Base-by-base conservation (phyloP, 2,113 vertebrate species). In the Semicossyphus pulcher region DNA sequence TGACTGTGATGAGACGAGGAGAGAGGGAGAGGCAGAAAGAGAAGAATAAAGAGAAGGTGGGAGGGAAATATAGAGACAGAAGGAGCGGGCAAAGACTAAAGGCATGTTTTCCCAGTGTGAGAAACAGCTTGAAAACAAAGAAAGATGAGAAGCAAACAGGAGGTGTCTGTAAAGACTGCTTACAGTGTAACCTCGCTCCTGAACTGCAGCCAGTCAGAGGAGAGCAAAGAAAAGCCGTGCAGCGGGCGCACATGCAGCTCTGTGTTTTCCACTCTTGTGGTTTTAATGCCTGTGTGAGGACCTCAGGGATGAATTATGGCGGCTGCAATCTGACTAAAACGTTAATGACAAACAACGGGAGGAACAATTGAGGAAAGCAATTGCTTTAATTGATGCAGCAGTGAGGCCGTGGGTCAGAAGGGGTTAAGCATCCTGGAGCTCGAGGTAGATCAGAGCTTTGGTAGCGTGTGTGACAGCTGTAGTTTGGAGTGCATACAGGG, bases 291-390 rank as follows among this genome's bases (percentile, higher is more conserved):
- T 69, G 47, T 54, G 52, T 51, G 54, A 47, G 59, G 23, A 58
- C 61, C 49, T 59, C 14, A 0, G 32, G 23, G 21, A 72, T 87
- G 59, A 79, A 62, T 76, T 83, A 83, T 63, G 53, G 26, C 11
- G 58, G 23, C 5, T 56, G 48, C 72, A 83, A 70, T 81, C 53
- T 45, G 73, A 78, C 66, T 65, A 69, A 81, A 88, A 80, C 76
- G 66, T 69, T 71, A 68, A 74, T 59, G 60, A 23, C 10, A 64
- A 71, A 78, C 58, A 60, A 78, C 11, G 21, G 57, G 1, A 68
- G 56, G 47, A 76, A 83, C 54, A 76, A 74, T 16, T 53, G 32
- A 60, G 58, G 41, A 76, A 83, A 66, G 77, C 80, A 76, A 69
- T 85, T 31, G 10, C 49, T 81, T 80, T 83, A 78, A 78, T 62